phyloP scores from a whole-genome alignment of 2,797 vertebrate species.

The Gymnothorax reevesii region DNA sequence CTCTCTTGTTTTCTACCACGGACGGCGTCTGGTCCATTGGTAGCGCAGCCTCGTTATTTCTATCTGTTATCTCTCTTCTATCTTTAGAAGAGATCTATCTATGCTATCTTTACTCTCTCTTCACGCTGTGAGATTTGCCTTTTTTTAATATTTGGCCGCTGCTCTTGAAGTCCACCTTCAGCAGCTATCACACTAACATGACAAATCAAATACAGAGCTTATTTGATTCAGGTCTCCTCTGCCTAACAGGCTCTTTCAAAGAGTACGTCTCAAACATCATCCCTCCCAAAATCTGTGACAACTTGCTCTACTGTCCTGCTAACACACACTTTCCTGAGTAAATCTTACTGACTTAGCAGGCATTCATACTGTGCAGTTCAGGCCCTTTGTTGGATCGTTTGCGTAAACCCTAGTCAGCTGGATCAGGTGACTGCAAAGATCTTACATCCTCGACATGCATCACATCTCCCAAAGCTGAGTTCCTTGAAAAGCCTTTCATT shows the following conservation, averaged over 20 bases:
- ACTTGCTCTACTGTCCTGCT: neutral
- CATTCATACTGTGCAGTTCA: neutral
- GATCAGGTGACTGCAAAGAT: neutral
- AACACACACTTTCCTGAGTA: neutral
- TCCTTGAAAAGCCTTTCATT: neutral
- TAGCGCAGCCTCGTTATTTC: no score
- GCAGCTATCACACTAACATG: no score
- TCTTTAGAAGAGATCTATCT: no score
- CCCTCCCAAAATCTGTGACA: neutral
- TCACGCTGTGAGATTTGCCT: no score
- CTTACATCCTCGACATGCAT: neutral
- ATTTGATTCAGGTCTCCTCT: no score
- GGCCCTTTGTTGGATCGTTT: neutral
- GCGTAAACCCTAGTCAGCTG: neutral
- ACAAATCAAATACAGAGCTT: no score
- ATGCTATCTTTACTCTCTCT: no score
- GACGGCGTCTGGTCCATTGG: no score
- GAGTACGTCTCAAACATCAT: neutral
- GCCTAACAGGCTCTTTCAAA: neutral
- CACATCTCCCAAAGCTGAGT: neutral
- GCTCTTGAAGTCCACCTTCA: no score
- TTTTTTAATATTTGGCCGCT: no score
- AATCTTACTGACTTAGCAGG: neutral
- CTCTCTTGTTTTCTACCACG: no score
- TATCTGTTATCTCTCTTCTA: no score